Percentiles rank a stretch among this genome's conserved stretches.
Evolutionary conservation across 2,113 vertebrate species (phyloP).

Genomic region (Mionectes macconnelli): DNA sequence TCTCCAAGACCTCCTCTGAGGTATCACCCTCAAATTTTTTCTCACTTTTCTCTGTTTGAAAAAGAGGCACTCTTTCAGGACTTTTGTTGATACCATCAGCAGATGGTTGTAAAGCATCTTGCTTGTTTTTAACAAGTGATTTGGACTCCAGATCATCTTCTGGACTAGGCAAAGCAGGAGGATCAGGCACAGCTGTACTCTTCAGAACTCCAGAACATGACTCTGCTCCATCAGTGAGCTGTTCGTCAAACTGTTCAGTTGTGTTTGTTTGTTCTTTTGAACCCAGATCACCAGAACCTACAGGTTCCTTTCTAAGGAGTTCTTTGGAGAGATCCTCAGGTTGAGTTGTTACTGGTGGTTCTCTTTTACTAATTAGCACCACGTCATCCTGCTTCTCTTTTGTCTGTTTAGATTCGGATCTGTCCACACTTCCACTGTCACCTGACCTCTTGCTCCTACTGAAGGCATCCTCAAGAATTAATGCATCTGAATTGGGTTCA

Average conservation of each 20-base stretch:
- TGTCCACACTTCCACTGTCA: conserved; percentile 28
- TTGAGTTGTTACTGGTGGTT: neutral
- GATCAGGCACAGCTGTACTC: neutral
- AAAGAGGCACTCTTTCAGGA: neutral
- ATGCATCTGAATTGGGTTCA: conserved; percentile 29
- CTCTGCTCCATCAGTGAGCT: neutral
- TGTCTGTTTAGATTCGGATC: conserved; percentile 58
- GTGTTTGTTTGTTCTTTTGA: neutral
- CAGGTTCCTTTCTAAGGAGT: neutral
- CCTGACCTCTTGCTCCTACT: conserved; percentile 47
- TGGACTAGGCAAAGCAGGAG: neutral
- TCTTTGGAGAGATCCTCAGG: neutral
- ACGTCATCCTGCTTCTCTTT: conserved; percentile 10
- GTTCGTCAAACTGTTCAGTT: neutral
- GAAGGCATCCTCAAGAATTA: conserved; percentile 68
- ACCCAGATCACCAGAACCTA: neutral
- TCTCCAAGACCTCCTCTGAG: conserved; percentile 14
- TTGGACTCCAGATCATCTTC: neutral
- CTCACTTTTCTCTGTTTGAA: neutral
- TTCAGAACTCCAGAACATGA: neutral
- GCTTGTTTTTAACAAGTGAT: neutral
- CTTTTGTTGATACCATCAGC: neutral
- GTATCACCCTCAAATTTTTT: neutral
- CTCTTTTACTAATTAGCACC: conserved; percentile 16
- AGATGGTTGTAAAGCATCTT: neutral